Evolutionary conservation across 2,888 invertebrate species (phyloP).

Genomic region (Actias luna): DNA sequence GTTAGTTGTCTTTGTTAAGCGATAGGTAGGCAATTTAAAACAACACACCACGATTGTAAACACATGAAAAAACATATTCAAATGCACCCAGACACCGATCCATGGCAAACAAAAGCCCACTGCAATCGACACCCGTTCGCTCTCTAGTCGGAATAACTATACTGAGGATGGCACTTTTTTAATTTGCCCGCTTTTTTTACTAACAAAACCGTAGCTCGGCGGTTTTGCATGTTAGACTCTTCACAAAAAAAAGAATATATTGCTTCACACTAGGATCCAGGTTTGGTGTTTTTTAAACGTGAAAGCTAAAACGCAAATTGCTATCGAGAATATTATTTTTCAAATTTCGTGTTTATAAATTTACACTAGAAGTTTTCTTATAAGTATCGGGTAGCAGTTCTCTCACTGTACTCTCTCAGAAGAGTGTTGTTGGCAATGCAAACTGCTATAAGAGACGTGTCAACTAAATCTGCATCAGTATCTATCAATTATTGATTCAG

Average conservation of each 20-base stretch:
- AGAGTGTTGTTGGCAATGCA: too few relatives aligned
- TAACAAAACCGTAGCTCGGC: slow-evolving; percentile 13
- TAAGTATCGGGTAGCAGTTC: background rate
- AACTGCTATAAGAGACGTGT: too few relatives aligned
- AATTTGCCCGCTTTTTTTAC: slow-evolving; percentile 47
- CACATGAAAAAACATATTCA: slow-evolving; percentile 6
- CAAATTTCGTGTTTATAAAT: background rate
- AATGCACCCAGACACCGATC: slow-evolving; percentile 10
- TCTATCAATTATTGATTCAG: too few relatives aligned
- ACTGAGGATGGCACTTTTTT: slow-evolving; percentile 54
- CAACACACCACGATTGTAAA: background rate
- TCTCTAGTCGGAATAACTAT: slow-evolving; percentile 18
- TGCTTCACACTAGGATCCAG: slow-evolving; percentile 5
- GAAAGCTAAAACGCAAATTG: background rate
- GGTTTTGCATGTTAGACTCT: slow-evolving; percentile 14
- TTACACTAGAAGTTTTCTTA: background rate
- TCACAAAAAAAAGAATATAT: slow-evolving; percentile 14
- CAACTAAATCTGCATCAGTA: too few relatives aligned
- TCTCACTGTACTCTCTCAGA: too few relatives aligned
- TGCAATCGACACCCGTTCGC: slow-evolving; percentile 41
- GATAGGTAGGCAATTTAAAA: background rate
- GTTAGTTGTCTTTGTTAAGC: too few relatives aligned
- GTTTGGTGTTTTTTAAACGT: background rate
- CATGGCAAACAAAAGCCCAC: slow-evolving; percentile 15
- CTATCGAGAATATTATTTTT: background rate